phyloP scores from a whole-genome alignment of 1,140 invertebrate genomes.

The Scaptomyza pallida region DNA sequence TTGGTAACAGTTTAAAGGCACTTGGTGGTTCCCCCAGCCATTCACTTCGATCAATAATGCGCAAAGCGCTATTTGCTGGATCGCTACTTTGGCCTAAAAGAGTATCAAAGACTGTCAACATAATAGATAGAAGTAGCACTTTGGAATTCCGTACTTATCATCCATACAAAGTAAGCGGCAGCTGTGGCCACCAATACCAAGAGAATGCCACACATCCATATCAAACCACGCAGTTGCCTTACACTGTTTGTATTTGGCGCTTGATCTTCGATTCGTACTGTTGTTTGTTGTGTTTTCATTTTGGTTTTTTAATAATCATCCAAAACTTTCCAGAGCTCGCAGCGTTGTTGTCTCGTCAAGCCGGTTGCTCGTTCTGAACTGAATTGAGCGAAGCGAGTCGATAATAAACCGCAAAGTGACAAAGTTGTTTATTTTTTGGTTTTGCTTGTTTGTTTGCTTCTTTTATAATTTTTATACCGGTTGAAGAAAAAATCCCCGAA shows the following conservation, averaged over 20 bases:
- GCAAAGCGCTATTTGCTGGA: slow-evolving; percentile 30
- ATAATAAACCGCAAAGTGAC: slow-evolving; percentile 37
- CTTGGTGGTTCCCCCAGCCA: slow-evolving; percentile 87
- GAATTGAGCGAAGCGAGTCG: slow-evolving; percentile 30
- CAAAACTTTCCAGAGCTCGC: slow-evolving; percentile 1
- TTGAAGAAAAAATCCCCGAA: slow-evolving; percentile 33
- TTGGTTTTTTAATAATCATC: neutral
- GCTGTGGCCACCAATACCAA: slow-evolving; percentile 49
- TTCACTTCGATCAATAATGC: slow-evolving; percentile 84
- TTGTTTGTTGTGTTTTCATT: slow-evolving; percentile 11
- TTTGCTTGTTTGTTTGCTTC: slow-evolving; percentile 12
- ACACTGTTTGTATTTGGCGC: neutral
- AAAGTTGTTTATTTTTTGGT: neutral
- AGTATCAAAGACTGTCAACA: neutral
- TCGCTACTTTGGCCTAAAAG: slow-evolving; percentile 36
- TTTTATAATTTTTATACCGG: slow-evolving; percentile 12
- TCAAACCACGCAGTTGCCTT: slow-evolving; percentile 36
- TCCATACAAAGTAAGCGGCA: slow-evolving; percentile 57
- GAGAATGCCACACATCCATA: slow-evolving; percentile 43
- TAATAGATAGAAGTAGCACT: neutral
- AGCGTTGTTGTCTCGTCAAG: slow-evolving; percentile 35
- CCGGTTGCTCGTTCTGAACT: slow-evolving; percentile 51
- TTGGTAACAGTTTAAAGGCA: slow-evolving; percentile 73
- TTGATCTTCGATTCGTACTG: slow-evolving; percentile 11
- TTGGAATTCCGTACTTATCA: slow-evolving; percentile 51